Evolutionary conservation across 2,797 vertebrate genomes (phyloP), one percentile per base, ranked within the genome.

Genomic region (Poeciliopsis paucimaculata): DNA sequence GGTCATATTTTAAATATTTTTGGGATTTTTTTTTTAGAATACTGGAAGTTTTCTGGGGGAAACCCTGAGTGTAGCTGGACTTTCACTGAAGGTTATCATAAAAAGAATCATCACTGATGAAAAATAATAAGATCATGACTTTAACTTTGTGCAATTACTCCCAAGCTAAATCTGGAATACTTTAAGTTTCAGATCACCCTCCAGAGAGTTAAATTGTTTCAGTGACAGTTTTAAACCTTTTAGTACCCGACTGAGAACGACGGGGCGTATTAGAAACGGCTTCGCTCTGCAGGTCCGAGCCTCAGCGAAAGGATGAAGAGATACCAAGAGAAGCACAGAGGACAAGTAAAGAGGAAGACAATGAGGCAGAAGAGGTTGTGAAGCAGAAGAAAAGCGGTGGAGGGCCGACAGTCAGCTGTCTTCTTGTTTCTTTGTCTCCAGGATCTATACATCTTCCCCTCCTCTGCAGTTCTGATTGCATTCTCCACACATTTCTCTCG

Each of bases 331-430:
- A 83, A 41, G 76, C 85, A 73, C 62, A 11, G 26, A 80, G 89
- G 89, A 87, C 88, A 92, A 87, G 84, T 89, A 90, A 84, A 81
- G 83, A 66, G 70, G 80, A 49, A 16, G 62, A 57, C 18, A 76
- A 45, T 31, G 64, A 73, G 70, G 26, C 2, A 10, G 26, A n/a
- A 23, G 9, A 34, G 8, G 71, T 70, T 12, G 73, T 46, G 6
- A 45, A 81, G n/a, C 2, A 10, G 26, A 43, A 74, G 73, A 49
- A 71, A 74, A 81, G 81, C 28, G 43, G 36, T 11, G 2, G 77
- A 78, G 81, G 74, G 72, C 80, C 83, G 77, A 84, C 87, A 89
- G 83, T 93, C 90, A 90, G 86, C 77, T 82, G 2, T 86, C 78
- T 77, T 75, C 83, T 88, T 78, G 86, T 92, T 88, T 85, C 79